These are phyloP conservation scores for Tragelaphus imberbis DNA, from an alignment of 2,113 vertebrate species.

Conservation along the genomic window DNA sequence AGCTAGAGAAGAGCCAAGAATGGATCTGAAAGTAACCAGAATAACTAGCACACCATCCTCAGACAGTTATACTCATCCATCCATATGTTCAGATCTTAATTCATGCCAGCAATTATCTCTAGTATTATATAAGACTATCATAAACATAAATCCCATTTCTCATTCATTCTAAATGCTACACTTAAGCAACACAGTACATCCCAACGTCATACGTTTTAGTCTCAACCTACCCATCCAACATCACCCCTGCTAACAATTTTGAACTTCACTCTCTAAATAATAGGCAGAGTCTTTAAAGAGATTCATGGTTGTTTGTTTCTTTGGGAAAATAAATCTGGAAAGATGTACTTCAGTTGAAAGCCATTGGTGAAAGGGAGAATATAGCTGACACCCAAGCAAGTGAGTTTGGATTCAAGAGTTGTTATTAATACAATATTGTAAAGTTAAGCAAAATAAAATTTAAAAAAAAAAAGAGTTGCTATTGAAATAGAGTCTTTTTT, in stretches of 20 bases:
- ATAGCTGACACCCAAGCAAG: background rate
- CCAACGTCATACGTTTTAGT: background rate
- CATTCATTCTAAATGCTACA: background rate
- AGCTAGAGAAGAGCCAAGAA: background rate
- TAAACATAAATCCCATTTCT: background rate
- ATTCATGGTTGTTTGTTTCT: background rate
- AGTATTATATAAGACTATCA: background rate
- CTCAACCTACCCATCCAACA: background rate
- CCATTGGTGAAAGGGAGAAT: background rate
- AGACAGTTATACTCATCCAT: background rate
- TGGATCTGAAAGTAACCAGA: background rate
- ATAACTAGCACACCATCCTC: background rate
- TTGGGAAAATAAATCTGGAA: slow-evolving; percentile 19
- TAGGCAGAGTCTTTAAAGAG: background rate
- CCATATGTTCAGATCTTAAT: background rate
- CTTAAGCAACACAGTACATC: background rate
- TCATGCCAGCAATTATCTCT: background rate
- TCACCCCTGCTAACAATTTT: background rate
- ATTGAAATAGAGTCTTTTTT: background rate
- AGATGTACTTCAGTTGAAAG: background rate
- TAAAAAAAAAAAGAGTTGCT: background rate
- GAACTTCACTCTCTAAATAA: background rate
- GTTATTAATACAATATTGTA: background rate
- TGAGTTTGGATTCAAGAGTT: background rate
- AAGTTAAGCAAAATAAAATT: no score